Evolutionary conservation across 2,888 invertebrate species (phyloP).

Genomic region (Campoplex nolae): DNA sequence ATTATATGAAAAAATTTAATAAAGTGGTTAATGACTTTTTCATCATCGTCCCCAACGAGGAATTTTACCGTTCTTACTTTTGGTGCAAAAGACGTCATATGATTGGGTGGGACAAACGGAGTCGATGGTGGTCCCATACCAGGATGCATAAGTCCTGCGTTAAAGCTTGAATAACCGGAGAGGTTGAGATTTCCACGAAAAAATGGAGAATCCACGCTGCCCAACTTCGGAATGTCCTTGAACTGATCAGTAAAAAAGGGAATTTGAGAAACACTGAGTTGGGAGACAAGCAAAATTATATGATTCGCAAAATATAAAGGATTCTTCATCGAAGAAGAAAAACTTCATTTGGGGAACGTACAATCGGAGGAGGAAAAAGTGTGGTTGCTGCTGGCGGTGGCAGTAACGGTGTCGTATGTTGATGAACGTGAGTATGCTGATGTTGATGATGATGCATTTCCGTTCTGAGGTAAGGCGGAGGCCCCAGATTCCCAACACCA

Average conservation of each 20-base stretch:
- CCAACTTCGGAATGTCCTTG: slow-evolving; percentile 95
- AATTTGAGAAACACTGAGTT: background rate
- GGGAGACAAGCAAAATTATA: background rate
- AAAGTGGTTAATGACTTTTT: slow-evolving; percentile 5
- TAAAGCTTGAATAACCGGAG: slow-evolving; percentile 91
- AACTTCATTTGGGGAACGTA: slow-evolving; percentile 81
- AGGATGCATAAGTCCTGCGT: slow-evolving; percentile 92
- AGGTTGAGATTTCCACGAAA: slow-evolving; percentile 92
- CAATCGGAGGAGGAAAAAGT: slow-evolving; percentile 88
- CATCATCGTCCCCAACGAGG: background rate
- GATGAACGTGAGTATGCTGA: slow-evolving; percentile 96
- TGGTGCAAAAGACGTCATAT: slow-evolving; percentile 94
- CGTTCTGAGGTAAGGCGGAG: slow-evolving; percentile 90
- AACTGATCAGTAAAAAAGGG: slow-evolving; percentile 86
- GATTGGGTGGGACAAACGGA: slow-evolving; percentile 95
- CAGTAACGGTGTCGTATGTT: slow-evolving; percentile 90
- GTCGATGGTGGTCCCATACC: slow-evolving; percentile 90
- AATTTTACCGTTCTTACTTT: slow-evolving; percentile 88
- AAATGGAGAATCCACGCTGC: slow-evolving; percentile 91
- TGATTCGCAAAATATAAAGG: background rate
- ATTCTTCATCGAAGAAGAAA: no score
- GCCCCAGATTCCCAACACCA: slow-evolving; percentile 81
- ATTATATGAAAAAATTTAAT: background rate
- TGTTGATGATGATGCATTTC: slow-evolving; percentile 98
- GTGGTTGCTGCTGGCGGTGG: slow-evolving; percentile 86